Evolutionary conservation across 1,140 invertebrate species (phyloP).

Genomic region (Apocrypta bakeri): DNA sequence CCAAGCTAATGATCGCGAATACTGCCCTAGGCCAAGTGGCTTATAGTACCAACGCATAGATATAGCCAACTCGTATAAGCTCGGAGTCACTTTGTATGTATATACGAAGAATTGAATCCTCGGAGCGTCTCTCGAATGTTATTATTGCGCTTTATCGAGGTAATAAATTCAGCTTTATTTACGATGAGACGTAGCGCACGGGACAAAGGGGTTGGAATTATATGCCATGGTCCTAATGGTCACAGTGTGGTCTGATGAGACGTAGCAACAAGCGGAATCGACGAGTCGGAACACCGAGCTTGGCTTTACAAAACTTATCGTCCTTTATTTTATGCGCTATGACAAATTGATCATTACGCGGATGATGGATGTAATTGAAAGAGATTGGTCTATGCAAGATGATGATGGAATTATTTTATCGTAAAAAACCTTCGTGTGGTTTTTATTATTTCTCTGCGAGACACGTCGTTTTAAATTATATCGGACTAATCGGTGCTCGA

Average conservation of each 20-base stretch:
- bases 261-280: not conserved
- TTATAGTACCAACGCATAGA: too few species aligned
- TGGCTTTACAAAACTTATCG: not conserved
- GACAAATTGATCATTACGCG: not conserved
- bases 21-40: not conserved
- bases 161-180: slow-evolving; percentile 28
- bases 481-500: too few species aligned
- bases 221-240: not conserved
- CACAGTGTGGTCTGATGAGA: not conserved
- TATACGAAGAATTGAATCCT: not conserved
- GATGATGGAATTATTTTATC: too few species aligned
- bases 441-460: too few species aligned
- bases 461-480: too few species aligned
- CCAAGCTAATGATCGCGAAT: not conserved
- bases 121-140: not conserved
- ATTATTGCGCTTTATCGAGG: slow-evolving; percentile 25
- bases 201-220: slow-evolving; percentile 1
- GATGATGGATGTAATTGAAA: not conserved
- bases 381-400: not conserved
- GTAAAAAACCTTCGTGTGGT: too few species aligned
- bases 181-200: not conserved
- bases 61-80: too few species aligned
- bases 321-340: not conserved
- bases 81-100: not conserved
- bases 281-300: not conserved